phyloP scores from a whole-genome alignment of 2,888 invertebrate species.

The Oligia fasciuncula region DNA sequence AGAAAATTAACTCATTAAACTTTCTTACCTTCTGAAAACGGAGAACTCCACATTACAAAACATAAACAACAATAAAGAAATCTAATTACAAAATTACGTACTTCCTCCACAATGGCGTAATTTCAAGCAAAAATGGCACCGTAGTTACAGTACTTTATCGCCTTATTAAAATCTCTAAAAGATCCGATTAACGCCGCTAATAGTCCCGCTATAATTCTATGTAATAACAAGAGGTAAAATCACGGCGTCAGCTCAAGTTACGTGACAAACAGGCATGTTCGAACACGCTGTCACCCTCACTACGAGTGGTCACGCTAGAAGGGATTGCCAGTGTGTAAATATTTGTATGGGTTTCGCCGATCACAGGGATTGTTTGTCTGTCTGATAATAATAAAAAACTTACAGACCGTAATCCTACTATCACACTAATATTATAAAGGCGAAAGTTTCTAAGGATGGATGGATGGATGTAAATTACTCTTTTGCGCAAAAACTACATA shows the following conservation, averaged over 20 bases:
- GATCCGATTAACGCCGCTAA: conserved; percentile 54
- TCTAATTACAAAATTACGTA: conserved; percentile 7
- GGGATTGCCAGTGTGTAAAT: conserved; percentile 2
- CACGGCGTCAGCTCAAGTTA: conserved; percentile 8
- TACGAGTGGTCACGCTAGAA: conserved; percentile 37
- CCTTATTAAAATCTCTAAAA: conserved; percentile 55
- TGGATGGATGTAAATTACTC: too few species aligned
- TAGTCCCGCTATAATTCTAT: conserved; percentile 54
- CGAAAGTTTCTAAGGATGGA: too few species aligned
- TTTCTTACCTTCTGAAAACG: not conserved
- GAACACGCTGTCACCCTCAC: conserved; percentile 10
- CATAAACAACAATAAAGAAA: conserved; percentile 28
- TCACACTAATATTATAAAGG: too few species aligned
- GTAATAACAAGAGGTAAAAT: conserved; percentile 61
- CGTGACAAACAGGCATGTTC: conserved; percentile 51
- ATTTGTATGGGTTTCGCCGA: not conserved
- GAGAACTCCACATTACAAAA: not conserved
- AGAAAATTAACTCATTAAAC: not conserved
- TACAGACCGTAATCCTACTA: not conserved
- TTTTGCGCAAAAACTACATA: too few species aligned
- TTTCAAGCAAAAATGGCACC: conserved; percentile 32
- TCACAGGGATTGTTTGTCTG: not conserved
- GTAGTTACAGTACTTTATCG: conserved; percentile 46
- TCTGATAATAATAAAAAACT: not conserved
- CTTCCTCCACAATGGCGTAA: conserved; percentile 5